Conservation (phyloP, 2,113 vertebrate genomes). For the Vireo altiloquus region DNA sequence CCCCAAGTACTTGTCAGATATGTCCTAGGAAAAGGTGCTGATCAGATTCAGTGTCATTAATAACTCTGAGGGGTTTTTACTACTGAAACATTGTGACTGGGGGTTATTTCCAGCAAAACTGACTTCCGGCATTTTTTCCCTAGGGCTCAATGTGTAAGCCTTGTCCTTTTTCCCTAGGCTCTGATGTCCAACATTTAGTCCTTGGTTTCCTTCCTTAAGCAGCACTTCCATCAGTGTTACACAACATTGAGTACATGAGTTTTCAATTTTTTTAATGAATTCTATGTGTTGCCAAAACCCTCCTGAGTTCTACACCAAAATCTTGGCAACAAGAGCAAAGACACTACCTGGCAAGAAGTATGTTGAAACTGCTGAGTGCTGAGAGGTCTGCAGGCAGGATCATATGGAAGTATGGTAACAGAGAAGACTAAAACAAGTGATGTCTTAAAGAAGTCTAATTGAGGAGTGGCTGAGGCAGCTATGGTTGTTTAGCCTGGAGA, state of each 20-base stretch:
- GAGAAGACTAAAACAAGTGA: background rate
- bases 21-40: background rate
- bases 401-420: background rate
- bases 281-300: background rate
- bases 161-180: background rate
- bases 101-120: background rate
- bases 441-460: background rate
- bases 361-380: background rate
- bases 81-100: background rate
- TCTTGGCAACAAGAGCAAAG: background rate
- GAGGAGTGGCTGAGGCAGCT: background rate
- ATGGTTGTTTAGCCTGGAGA: background rate
- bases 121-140: background rate
- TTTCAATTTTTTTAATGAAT: background rate
- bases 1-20: background rate
- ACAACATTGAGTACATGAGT: background rate
- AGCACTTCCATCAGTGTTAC: background rate
- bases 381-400: background rate
- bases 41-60: background rate
- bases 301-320: background rate
- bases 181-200: background rate
- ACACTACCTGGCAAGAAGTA: background rate
- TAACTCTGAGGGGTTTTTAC: background rate
- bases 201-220: background rate
- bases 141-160: background rate